Base-by-base conservation (phyloP, 2,113 vertebrate genomes). In the Malurus melanocephalus region DNA sequence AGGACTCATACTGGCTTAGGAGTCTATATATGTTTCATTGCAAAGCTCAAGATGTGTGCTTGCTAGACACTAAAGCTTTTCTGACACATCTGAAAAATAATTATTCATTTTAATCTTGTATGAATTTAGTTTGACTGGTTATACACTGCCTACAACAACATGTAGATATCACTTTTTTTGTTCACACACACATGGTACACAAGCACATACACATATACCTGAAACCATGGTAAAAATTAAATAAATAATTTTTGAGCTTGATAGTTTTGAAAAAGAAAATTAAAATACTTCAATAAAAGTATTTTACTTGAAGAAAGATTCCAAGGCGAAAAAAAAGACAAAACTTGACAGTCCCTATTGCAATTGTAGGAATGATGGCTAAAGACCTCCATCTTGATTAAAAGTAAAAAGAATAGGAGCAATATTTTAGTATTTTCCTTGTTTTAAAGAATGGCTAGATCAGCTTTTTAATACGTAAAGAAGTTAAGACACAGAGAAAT, bases 151-250 rank as follows among this genome's bases (percentile, higher is more conserved):
- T 72, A 20, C 11, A 26, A 62, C 53, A 49, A n/a, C 38, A 11
- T 38, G 38, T 38, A 38, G 38, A 45, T 71, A 75, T 42, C 9
- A 8, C 11, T 43, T 14, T 33, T 65, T 69, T 7, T 43, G 12
- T 74, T 35, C 21, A 40, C 10, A 35, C 4, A 26, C 11, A 5
- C 42, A 11, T 72, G 30, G 75, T 7, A 10, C 18, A 61, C 5
- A 52, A 12, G 8, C 2, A 5, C 10, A 8, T 4, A 9, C 21
- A 40, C 1, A 4, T 7, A 4, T 18, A 30, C 11, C 11, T 83
- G 22, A 84, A 87, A 74, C 7, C 11, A 7, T 43, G 10, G 17
- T 14, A 35, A 43, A 56, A 69, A 43, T 21, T 43, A 52, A 64
- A 28, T 57, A 16, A 45, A 14, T 24, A 75, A 13, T 9, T 72